These are phyloP conservation scores for Plebejus argus DNA, from an alignment of 2,888 invertebrate genomes.

Conservation along the genomic window DNA sequence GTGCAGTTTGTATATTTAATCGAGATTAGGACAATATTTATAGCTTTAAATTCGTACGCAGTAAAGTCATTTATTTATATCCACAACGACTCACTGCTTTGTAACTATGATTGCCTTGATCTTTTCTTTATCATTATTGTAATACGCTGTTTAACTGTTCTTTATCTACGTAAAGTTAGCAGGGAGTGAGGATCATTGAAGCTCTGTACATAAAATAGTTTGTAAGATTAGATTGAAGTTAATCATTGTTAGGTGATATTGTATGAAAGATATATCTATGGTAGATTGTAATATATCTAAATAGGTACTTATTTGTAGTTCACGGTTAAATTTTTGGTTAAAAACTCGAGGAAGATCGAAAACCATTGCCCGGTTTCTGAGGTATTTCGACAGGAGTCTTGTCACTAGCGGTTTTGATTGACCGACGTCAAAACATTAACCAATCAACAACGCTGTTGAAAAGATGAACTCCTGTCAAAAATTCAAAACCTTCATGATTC, in stretches of 20 bases:
- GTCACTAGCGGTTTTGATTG: background rate
- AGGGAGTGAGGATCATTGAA: constrained; percentile 12
- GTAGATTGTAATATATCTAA: background rate
- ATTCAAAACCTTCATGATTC: no score
- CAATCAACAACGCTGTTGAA: no score
- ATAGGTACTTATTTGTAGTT: background rate
- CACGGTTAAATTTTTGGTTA: background rate
- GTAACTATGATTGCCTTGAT: constrained; percentile 76
- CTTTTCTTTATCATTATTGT: constrained; percentile 60
- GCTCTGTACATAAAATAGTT: constrained; percentile 38
- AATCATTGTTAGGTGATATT: constrained; percentile 68
- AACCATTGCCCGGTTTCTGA: background rate
- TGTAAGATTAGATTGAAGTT: constrained; percentile 73
- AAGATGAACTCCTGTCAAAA: no score
- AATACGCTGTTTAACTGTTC: background rate
- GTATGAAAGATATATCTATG: constrained; percentile 27
- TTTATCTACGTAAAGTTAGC: constrained; percentile 15
- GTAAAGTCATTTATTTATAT: constrained; percentile 30
- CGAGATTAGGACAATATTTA: background rate
- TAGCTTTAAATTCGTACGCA: constrained; percentile 26
- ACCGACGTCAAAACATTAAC: background rate
- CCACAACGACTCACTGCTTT: constrained; percentile 39
- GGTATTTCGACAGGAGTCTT: background rate
- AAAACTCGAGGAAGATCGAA: background rate
- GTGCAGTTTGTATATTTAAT: constrained; percentile 20